A percentile compares a stretch with the other conserved stretches of the same genome.
Conservation (phyloP, 2,797 vertebrate species). For the Diglossa cyanea region DNA sequence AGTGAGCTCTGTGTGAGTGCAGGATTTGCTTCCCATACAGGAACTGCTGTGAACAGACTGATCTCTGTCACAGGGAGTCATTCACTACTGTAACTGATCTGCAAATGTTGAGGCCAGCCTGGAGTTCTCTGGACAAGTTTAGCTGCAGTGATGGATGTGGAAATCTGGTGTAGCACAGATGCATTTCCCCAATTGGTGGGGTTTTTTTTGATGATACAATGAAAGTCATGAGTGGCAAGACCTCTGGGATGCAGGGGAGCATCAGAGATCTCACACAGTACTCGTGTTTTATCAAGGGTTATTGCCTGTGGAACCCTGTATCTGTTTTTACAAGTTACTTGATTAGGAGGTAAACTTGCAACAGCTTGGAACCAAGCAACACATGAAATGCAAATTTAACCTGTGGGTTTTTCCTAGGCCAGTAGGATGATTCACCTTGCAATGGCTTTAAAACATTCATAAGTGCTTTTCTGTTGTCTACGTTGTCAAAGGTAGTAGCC, state of each 20-base stretch:
- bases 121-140: background rate
- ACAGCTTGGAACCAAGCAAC: background rate
- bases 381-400: constrained; percentile 20
- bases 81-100: background rate
- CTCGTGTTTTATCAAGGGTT: background rate
- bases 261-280: background rate
- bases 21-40: background rate
- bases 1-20: background rate
- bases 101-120: background rate
- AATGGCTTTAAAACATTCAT: background rate
- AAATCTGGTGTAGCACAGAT: background rate
- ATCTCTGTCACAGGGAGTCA: background rate
- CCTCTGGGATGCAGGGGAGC: background rate
- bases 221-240: background rate
- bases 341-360: background rate
- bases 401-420: constrained; percentile 25
- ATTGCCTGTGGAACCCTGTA: background rate
- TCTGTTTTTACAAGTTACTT: background rate
- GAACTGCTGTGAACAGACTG: background rate
- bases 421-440: background rate
- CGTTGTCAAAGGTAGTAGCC: background rate
- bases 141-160: background rate
- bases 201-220: background rate
- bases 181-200: background rate
- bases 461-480: constrained; percentile 13